Evolutionary conservation across 2,113 vertebrate species (phyloP).

Genomic region (Pyrgilauda ruficollis): DNA sequence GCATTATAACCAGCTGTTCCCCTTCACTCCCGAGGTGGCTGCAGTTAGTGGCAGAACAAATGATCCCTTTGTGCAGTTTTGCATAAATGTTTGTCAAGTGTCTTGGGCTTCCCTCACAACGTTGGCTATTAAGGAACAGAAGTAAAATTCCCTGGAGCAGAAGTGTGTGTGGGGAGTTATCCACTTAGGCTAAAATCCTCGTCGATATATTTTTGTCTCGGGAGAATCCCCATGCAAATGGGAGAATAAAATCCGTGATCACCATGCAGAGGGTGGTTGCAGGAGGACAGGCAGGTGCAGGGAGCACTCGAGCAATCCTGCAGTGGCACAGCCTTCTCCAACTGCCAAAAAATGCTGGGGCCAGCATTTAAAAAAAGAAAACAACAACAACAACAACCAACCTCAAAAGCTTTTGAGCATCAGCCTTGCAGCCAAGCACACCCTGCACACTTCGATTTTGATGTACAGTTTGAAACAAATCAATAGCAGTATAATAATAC

Average conservation of each 20-base stretch:
- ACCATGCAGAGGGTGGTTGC: neutral
- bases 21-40: neutral
- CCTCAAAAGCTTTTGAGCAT: conserved; percentile 55
- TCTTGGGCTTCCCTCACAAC: conserved; percentile 13
- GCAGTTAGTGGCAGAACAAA: conserved; percentile 39
- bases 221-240: neutral
- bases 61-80: conserved; percentile 49
- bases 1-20: conserved; percentile 21
- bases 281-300: neutral
- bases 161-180: neutral
- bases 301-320: neutral
- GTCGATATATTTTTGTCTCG: neutral
- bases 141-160: conserved; percentile 51
- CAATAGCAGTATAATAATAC: conserved; percentile 97
- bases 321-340: neutral
- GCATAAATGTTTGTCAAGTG: conserved; percentile 58
- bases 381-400: neutral
- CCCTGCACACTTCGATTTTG: conserved; percentile 82
- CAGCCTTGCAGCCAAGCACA: conserved; percentile 68
- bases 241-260: neutral
- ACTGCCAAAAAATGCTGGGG: conserved; percentile 1
- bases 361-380: conserved; percentile 11
- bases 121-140: conserved; percentile 20
- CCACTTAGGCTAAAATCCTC: conserved; percentile 33
- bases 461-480: conserved; percentile 98